Base-by-base conservation (phyloP, 1,140 invertebrate genomes). In the Ostrea edulis region DNA sequence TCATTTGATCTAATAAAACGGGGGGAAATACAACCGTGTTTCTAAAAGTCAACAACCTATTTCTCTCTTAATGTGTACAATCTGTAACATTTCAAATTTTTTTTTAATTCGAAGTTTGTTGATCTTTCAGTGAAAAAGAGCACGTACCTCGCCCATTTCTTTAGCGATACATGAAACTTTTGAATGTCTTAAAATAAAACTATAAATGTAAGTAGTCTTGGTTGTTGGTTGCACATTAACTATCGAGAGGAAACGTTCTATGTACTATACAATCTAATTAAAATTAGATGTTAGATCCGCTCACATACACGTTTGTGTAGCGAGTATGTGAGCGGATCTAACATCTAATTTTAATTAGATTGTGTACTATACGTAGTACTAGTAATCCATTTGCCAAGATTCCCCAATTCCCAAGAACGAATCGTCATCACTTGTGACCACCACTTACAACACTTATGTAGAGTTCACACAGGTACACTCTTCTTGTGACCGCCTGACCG, bases 11-110 rank as follows among this genome's bases (percentile, higher is more conserved):
- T 20, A 17, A 17, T 62, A 62, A 62, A 62, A 62, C n/a, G 2
- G n/a, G 17, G n/a, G 55, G 17, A 62, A 62, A 62, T 62, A 62
- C 55, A 20, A 58, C 55, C 20, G 17, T 62, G 55, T 62, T 20
- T n/a, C 17, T 62, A 20, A 62, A 62, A 62, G 55, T 62, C 55
- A 62, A 62, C 55, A 62, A 62, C 55, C 55, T 62, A n/a, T 62
- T 7, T 8, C 14, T 62, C n/a, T 62, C 17, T 62, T 62, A 20
- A 62, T 62, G 55, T 62, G 17, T 17, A 62, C n/a, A 44, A 62
- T 17, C 17, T 55, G 54, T 55, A 55, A 55, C 54, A 55, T 55
- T 55, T 44, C 35, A 44, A n/a, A 44, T 44, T 44, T 2, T 44
- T 55, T 55, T 55, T 55, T 55, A 55, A 3, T 44, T 44, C 8